A percentile compares a stretch with the other conserved stretches of the same genome.
These are phyloP conservation scores for Macaria liturata DNA, from an alignment of 2,888 invertebrate genomes.

Conservation along the genomic window DNA sequence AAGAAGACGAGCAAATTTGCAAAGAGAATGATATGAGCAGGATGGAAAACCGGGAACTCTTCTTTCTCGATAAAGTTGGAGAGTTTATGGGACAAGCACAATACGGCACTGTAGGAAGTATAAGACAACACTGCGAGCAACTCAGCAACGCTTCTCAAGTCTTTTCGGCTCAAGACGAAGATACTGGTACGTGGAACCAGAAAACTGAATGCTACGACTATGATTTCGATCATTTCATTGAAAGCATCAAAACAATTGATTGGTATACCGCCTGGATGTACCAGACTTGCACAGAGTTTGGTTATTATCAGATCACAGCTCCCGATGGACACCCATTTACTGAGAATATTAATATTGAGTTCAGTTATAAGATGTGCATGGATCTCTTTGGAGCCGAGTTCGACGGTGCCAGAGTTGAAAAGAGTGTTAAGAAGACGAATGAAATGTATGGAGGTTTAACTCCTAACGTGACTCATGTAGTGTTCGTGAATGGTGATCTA, in stretches of 20 bases:
- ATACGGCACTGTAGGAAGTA: slow-evolving; percentile 53
- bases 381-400: slow-evolving; percentile 68
- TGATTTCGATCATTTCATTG: slow-evolving; percentile 58
- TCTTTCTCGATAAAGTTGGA: slow-evolving; percentile 54
- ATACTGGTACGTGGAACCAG: slow-evolving; percentile 43
- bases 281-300: slow-evolving; percentile 91
- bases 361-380: slow-evolving; percentile 64
- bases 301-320: slow-evolving; percentile 87
- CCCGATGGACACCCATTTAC: slow-evolving; percentile 84
- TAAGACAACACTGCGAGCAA: slow-evolving; percentile 53
- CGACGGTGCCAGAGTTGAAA: slow-evolving; percentile 57
- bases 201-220: slow-evolving; percentile 52
- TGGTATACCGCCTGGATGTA: slow-evolving; percentile 83
- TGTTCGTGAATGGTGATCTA: slow-evolving; percentile 83
- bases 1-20: slow-evolving; percentile 65
- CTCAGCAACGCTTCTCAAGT: slow-evolving; percentile 35
- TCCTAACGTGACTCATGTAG: slow-evolving; percentile 79
- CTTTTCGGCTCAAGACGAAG: slow-evolving; percentile 38
- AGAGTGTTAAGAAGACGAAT: slow-evolving; percentile 68
- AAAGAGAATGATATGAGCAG: slow-evolving; percentile 55
- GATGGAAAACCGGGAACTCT: slow-evolving; percentile 60
- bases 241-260: slow-evolving; percentile 44
- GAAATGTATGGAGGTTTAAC: slow-evolving; percentile 70
- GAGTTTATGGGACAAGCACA: slow-evolving; percentile 59
- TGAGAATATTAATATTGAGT: slow-evolving; percentile 64